Base-by-base conservation (phyloP, 2,797 vertebrate species). In the Octomys mimax region DNA sequence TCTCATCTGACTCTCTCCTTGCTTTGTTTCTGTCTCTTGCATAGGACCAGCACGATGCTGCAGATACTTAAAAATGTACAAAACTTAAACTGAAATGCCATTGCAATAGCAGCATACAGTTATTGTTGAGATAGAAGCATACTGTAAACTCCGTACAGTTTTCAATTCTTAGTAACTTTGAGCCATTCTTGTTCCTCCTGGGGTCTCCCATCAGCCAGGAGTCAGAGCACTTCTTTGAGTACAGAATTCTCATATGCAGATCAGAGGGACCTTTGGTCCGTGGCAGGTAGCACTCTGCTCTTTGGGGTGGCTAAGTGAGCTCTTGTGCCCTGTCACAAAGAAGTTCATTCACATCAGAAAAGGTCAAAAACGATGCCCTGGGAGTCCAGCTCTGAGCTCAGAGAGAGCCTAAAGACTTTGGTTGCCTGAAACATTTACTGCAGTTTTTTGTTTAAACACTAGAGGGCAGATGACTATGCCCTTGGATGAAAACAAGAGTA, bases 391-490 rank as follows among this genome's bases (percentile, higher is more conserved):
- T 0, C 22, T 78, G 33, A 85, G 12, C 73, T 84, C 36, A 42
- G 5, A 91, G 49, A n/a, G 36, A 87, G 31, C 6, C 18, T 4
- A 0, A 54, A 87, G 36, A 85, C 49, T 2, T 81, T 49, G 31
- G 14, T 14, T 36, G 26, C n/a, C 22, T 9, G 36, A 5, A 54
- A 36, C 18, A 93, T 12, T 84, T 70, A 26, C 59, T 93, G 90
- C 62, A 92, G 59, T 88, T 91, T 77, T 91, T 71, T 84, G 61
- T 91, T 89, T 39, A 57, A 80, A 62, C 96, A 88, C 96, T 95
- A 97, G 97, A 80, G 95, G 97, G 97, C 96, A 95, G 85, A 7
- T 75, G 92, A 88, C 46, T 80, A 70, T 77, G 46, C n/a, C 86
- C 1, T 82, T 82, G 46, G 75, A 91, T 46, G 80, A 54, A 86